Evolutionary conservation across 2,888 invertebrate genomes (phyloP).

Genomic region (Drosophila fungiperda): DNA sequence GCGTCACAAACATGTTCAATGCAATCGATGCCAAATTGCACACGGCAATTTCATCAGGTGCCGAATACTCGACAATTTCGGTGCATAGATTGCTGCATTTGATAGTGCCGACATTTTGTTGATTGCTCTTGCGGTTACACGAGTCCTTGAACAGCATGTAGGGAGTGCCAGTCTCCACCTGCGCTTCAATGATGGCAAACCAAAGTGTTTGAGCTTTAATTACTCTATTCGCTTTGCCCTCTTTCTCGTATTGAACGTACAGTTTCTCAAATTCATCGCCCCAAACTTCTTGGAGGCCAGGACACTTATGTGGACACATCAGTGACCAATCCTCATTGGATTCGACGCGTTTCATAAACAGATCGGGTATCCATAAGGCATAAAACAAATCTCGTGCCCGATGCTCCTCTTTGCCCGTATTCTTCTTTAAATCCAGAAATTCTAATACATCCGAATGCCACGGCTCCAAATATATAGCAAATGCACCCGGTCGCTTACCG

Average conservation of each 20-base stretch:
- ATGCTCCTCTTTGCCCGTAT: constrained; percentile 97
- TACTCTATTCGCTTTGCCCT: constrained; percentile 89
- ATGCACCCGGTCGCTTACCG: constrained; percentile 98
- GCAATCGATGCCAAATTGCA: constrained; percentile 99
- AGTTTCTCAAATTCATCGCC: constrained; percentile 97
- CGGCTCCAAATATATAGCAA: constrained; percentile 98
- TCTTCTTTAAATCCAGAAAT: constrained; percentile 97
- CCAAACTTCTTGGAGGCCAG: constrained; percentile 96
- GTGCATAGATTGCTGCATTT: constrained; percentile 99
- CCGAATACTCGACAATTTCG: constrained; percentile 98
- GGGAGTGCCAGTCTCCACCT: constrained; percentile 99
- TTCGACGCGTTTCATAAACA: constrained; percentile 98
- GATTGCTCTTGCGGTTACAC: constrained; percentile 98
- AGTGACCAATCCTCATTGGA: constrained; percentile 94
- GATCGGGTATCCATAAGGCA: constrained; percentile 98
- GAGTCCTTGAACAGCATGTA: constrained; percentile 99
- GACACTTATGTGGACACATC: constrained; percentile 98
- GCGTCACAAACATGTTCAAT: constrained; percentile 95
- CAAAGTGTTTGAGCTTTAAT: constrained; percentile 95
- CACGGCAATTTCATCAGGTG: constrained; percentile 97
- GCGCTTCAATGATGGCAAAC: constrained; percentile 97
- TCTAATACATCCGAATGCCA: constrained; percentile 99
- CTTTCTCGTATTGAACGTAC: constrained; percentile 94
- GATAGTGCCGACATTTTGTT: constrained; percentile 98
- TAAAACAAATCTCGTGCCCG: constrained; percentile 98